Base-by-base conservation (phyloP, 1,140 invertebrate genomes). In the Varroa destructor region DNA sequence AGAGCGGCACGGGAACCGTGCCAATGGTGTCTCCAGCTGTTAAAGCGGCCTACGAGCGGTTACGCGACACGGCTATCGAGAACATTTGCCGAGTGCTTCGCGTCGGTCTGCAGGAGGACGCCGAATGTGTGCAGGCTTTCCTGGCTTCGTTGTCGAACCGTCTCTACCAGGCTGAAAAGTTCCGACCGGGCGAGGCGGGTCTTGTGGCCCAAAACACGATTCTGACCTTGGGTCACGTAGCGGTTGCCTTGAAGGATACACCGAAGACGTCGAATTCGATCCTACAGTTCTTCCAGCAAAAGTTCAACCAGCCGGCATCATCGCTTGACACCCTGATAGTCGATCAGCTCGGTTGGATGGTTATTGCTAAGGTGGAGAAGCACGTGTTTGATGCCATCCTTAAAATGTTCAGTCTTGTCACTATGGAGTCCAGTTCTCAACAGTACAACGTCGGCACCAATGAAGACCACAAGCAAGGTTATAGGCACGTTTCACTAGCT, bases 131-230 rank as follows among this genome's bases (percentile, higher is more conserved):
- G 0, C 88, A 92, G 36, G 94, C 94, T 0, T 84, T 98, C 67
- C 87, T 99, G 3, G 91, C 93, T 0, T 91, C 89, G 54, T 87
- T 98, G 0, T 97, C 94, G 3, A 96, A 94, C 77, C 84, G 93
- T 72, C 82, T 97, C 51, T 98, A 96, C 78, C 78, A 79, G 43
- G 82, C 82, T 0, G 82, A 83, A 71, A 81, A 82, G 54, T 71
- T 71, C 55, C 42, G 42, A 71, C 64, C 71, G 78, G 90, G 89
- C 77, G 89, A 93, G 81, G 89, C 88, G 0, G 87, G 88, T 1
- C 79, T 99, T 51, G 92, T 98, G 43, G 92, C 92, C 73, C 89
- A 90, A 42, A 99, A 98, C 78, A 93, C 96, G 40, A 94, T 99
- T 37, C 88, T 97, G 56, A 94, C 96, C 84, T 82, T 99, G 79